Percentiles rank a stretch among this genome's conserved stretches.
These are phyloP conservation scores for Oryzaephilus surinamensis DNA, from an alignment of 1,140 invertebrate species.

Conservation along the genomic window DNA sequence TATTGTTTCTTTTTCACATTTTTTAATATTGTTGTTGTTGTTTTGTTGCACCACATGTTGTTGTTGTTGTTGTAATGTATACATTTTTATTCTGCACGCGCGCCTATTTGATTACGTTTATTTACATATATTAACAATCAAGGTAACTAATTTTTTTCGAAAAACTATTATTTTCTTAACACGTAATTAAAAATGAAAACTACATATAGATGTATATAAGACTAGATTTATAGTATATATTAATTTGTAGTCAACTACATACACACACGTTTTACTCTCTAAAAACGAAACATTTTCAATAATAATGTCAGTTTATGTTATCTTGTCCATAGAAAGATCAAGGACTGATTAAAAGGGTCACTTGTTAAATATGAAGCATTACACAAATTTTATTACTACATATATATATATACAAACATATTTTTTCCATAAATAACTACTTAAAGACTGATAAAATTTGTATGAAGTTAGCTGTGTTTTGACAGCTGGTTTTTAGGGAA, in stretches of 20 bases:
- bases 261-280: no score
- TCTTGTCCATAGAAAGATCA: no score
- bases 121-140: conserved; percentile 3
- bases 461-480: conserved; percentile 12
- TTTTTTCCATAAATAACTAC: conserved; percentile 29
- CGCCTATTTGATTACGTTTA: conserved; percentile 15
- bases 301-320: no score
- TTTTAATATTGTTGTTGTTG: conserved; percentile 9
- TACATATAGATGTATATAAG: no score
- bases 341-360: conserved; percentile 37
- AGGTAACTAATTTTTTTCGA: background rate
- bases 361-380: conserved; percentile 21
- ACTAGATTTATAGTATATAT: no score
- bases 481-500: no score
- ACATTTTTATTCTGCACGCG: conserved; percentile 16
- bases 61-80: conserved; percentile 16
- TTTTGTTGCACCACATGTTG: conserved; percentile 16
- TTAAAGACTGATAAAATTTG: conserved; percentile 12
- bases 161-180: conserved; percentile 2
- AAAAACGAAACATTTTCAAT: no score
- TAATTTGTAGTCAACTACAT: no score
- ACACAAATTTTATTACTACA: conserved; percentile 18
- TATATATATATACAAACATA: no score
- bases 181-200: no score
- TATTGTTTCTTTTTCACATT: conserved; percentile 57